Conservation (phyloP, 1,140 invertebrate genomes). For the Pseudomyrmex gracilis region DNA sequence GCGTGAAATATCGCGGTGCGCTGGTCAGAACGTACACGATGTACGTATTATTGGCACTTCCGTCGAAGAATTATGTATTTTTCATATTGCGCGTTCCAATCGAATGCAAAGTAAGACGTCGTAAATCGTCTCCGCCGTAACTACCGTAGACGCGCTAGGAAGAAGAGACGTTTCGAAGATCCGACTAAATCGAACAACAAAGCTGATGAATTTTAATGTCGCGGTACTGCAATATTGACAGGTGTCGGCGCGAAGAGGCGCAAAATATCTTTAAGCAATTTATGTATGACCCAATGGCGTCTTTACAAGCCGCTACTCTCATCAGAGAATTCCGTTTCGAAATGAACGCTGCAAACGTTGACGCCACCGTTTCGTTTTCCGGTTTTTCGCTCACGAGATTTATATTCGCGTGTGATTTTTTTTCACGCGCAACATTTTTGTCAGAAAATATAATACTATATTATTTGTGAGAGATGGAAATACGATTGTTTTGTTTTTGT, state of each 20-base stretch:
- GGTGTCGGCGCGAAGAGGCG: slow-evolving; percentile 32
- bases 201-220: slow-evolving; percentile 65
- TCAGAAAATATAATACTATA: too few species aligned
- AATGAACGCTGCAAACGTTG: too few species aligned
- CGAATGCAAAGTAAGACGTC: slow-evolving; percentile 27
- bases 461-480: too few species aligned
- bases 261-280: slow-evolving; percentile 29
- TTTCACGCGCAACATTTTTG: too few species aligned
- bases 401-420: too few species aligned
- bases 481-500: too few species aligned
- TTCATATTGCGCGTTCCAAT: slow-evolving; percentile 42
- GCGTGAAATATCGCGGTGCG: slow-evolving; percentile 61
- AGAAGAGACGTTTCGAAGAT: background rate
- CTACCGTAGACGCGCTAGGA: too few species aligned
- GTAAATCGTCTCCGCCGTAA: background rate
- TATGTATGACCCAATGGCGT: background rate
- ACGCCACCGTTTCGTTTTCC: too few species aligned
- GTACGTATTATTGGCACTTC: slow-evolving; percentile 68
- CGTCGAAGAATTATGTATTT: slow-evolving; percentile 69
- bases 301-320: too few species aligned
- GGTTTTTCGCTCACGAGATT: too few species aligned
- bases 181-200: slow-evolving; percentile 39
- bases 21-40: slow-evolving; percentile 45
- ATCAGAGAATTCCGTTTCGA: too few species aligned
- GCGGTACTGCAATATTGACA: slow-evolving; percentile 60